Evolutionary conservation across 2,797 vertebrate genomes (phyloP).

Genomic region (Pempheris klunzingeri): DNA sequence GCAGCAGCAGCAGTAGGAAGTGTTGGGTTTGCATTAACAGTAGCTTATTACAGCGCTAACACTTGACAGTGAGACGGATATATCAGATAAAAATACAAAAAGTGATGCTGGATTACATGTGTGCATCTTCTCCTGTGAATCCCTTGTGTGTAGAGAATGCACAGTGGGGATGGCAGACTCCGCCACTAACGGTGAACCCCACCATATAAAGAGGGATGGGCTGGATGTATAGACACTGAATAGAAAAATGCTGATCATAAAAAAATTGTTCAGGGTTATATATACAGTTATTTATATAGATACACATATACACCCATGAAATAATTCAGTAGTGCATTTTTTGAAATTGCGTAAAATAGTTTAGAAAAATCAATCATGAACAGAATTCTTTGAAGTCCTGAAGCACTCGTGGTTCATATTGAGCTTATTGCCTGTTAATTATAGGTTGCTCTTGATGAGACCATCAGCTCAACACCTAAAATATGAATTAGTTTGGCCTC

Average conservation of each 20-base stretch:
- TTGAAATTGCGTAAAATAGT: no score
- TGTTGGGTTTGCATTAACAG: background rate
- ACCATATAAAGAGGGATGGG: background rate
- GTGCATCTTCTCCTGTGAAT: background rate
- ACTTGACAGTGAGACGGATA: background rate
- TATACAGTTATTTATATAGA: no score
- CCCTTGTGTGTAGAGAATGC: background rate
- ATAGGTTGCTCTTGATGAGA: slow-evolving; percentile 14
- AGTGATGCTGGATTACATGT: background rate
- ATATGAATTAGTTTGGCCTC: slow-evolving; percentile 7
- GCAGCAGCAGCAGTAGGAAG: no score
- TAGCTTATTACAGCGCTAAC: background rate
- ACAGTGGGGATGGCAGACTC: background rate
- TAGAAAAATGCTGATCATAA: background rate
- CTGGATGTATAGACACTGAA: background rate
- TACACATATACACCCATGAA: no score
- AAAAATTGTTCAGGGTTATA: background rate
- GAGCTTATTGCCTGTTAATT: background rate
- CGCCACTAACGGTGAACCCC: background rate
- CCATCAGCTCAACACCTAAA: slow-evolving; percentile 4
- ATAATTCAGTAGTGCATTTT: background rate
- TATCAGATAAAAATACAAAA: background rate
- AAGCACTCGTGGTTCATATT: background rate
- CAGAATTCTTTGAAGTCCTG: background rate
- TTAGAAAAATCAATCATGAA: background rate